Conservation (phyloP, 1,140 invertebrate species). For the Manduca sexta region DNA sequence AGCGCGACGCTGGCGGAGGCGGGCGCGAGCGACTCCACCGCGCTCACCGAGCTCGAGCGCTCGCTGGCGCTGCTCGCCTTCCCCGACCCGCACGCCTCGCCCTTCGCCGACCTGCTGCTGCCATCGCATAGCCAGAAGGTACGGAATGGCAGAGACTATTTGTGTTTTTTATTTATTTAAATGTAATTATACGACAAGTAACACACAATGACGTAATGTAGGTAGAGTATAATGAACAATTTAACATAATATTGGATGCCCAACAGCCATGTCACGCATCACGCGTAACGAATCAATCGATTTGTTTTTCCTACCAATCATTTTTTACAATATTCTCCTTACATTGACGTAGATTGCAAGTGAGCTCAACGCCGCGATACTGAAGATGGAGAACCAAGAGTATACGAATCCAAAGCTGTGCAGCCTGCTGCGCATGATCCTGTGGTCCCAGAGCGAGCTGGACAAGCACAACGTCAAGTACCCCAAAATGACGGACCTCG, state of each 20-base stretch:
- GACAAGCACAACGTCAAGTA: constrained; percentile 96
- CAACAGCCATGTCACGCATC: no score
- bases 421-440: constrained; percentile 91
- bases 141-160: no score
- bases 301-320: no score
- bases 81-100: constrained; percentile 95
- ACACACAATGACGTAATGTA: no score
- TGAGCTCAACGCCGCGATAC: constrained; percentile 96
- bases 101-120: constrained; percentile 96
- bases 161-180: no score
- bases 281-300: no score
- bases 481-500: constrained; percentile 93
- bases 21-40: constrained; percentile 89
- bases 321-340: no score
- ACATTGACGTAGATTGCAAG: constrained; percentile 85
- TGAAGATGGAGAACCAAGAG: constrained; percentile 93
- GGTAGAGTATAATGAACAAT: no score
- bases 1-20: constrained; percentile 94
- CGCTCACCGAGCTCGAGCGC: constrained; percentile 84
- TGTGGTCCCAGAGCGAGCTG: constrained; percentile 96
- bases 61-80: constrained; percentile 97
- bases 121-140: constrained; percentile 95
- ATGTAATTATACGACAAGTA: no score
- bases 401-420: constrained; percentile 92
- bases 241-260: no score